phyloP scores from a whole-genome alignment of 2,888 invertebrate species.

The Phaonia tiefii region DNA sequence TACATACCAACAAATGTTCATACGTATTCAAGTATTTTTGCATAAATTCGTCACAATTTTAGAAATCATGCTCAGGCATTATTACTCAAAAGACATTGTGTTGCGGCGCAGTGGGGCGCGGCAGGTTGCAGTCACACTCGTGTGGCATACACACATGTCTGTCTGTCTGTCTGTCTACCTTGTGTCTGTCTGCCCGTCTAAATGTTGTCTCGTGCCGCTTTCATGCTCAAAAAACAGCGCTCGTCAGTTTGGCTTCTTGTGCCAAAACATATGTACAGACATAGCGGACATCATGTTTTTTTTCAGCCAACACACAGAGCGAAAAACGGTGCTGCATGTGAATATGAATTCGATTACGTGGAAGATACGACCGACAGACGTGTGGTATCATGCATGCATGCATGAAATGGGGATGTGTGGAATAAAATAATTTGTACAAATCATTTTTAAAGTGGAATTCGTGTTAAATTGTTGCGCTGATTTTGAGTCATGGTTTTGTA shows the following conservation, averaged over 20 bases:
- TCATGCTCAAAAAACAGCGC: slow-evolving; percentile 37
- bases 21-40: no score
- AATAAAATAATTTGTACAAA: slow-evolving; percentile 54
- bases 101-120: no score
- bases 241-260: slow-evolving; percentile 57
- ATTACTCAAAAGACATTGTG: no score
- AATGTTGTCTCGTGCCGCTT: slow-evolving; percentile 63
- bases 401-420: slow-evolving; percentile 8
- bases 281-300: slow-evolving; percentile 33
- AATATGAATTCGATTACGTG: slow-evolving; percentile 20
- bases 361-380: slow-evolving; percentile 1
- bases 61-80: no score
- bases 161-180: slow-evolving; percentile 46
- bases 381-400: slow-evolving; percentile 13
- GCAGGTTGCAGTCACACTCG: neutral
- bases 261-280: slow-evolving; percentile 46
- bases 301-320: no score
- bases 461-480: slow-evolving; percentile 45
- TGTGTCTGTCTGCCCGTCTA: slow-evolving; percentile 45
- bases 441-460: slow-evolving; percentile 56
- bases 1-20: no score
- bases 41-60: neutral
- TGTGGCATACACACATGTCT: neutral
- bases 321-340: neutral
- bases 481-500: slow-evolving; percentile 56